Percentiles rank a stretch among this genome's conserved stretches.
Evolutionary conservation across 1,140 invertebrate species (phyloP).

Genomic region (Orchestia grillus): DNA sequence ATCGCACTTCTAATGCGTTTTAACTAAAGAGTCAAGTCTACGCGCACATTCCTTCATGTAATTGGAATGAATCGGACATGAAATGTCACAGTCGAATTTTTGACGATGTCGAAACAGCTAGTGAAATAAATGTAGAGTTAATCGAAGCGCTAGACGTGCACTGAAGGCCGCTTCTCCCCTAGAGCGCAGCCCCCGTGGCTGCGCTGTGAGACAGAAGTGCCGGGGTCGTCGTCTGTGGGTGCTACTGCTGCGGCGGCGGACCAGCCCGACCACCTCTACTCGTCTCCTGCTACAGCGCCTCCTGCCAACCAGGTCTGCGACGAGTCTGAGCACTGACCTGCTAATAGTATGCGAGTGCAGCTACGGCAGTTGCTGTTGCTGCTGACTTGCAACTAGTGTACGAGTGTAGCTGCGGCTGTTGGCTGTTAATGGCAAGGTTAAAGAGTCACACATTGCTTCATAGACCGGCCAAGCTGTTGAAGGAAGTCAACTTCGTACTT

Average conservation of each 20-base stretch:
- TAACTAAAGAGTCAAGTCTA: not conserved
- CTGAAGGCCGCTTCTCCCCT: not conserved
- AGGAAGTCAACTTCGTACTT: not conserved
- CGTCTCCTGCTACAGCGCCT: not conserved
- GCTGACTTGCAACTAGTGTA: not conserved
- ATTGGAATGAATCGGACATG: not conserved
- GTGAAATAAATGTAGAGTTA: not conserved
- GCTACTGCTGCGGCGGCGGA: not conserved
- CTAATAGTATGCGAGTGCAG: too few relatives aligned
- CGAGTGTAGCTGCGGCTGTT: not conserved
- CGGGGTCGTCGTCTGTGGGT: not conserved
- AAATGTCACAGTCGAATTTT: not conserved
- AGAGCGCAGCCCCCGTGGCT: not conserved
- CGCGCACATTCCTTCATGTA: not conserved
- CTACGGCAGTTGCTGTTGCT: too few relatives aligned
- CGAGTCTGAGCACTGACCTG: too few relatives aligned
- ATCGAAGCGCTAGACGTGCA: not conserved
- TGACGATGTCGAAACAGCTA: not conserved
- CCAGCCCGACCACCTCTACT: not conserved
- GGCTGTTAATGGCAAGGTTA: not conserved
- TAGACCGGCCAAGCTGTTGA: not conserved
- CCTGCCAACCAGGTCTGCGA: not conserved
- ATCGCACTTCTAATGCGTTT: not conserved
- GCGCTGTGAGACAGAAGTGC: not conserved
- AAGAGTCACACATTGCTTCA: not conserved